phyloP scores from a whole-genome alignment of 2,797 vertebrate genomes.

The Hybognathus amarus region DNA sequence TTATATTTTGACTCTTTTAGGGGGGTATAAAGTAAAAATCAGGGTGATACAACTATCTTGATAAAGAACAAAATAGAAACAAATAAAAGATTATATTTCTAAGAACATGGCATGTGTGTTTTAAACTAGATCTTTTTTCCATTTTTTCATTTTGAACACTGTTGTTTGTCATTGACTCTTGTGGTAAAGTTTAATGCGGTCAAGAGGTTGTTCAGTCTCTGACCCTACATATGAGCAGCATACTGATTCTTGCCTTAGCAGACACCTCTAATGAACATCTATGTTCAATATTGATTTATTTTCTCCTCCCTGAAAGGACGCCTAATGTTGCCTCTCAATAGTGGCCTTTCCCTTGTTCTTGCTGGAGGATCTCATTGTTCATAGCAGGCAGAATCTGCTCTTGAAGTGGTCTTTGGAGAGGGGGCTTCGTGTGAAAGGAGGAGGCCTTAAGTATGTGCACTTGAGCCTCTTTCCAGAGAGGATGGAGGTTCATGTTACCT shows the following conservation, averaged over 20 bases:
- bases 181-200: not conserved
- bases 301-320: conserved; percentile 38
- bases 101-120: not conserved
- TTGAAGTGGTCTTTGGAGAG: conserved; percentile 49
- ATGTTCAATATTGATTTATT: conserved; percentile 71
- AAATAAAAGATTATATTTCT: not conserved
- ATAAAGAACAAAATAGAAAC: not conserved
- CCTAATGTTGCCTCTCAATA: conserved; percentile 35
- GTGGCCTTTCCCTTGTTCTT: conserved; percentile 47
- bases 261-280: conserved; percentile 51
- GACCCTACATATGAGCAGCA: conserved; percentile 8
- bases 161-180: not conserved
- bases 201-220: not conserved
- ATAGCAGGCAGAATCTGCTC: conserved; percentile 38
- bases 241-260: conserved; percentile 26
- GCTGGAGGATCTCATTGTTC: conserved; percentile 36
- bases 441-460: conserved; percentile 68
- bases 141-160: not conserved
- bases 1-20: too few relatives aligned
- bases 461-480: conserved; percentile 68
- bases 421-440: conserved; percentile 12
- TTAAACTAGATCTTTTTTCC: not conserved
- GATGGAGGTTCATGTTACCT: conserved; percentile 68
- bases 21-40: too few relatives aligned
- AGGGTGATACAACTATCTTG: not conserved